These are phyloP conservation scores for Lucifuga dentata DNA, from an alignment of 2,113 vertebrate genomes.

Conservation along the genomic window DNA sequence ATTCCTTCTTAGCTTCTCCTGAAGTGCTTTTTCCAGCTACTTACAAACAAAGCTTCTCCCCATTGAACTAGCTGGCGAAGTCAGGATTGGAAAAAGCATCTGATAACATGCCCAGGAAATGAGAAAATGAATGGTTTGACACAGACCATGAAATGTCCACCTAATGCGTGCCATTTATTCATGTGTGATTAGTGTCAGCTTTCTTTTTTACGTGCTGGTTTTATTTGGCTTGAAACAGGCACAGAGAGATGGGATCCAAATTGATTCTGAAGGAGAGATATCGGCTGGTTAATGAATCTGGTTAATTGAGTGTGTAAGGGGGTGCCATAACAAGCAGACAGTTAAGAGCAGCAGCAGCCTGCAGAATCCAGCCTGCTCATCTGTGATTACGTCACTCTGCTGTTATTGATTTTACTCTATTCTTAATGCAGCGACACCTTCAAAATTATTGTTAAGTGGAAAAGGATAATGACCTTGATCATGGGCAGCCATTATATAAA, in stretches of 20 bases:
- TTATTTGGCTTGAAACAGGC: slow-evolving; percentile 76
- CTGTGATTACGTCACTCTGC: slow-evolving; percentile 52
- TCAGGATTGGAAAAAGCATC: background rate
- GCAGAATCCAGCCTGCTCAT: slow-evolving; percentile 45
- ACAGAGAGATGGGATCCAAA: slow-evolving; percentile 67
- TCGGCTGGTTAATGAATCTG: slow-evolving; percentile 80
- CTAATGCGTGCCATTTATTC: slow-evolving; percentile 73
- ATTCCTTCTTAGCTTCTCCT: background rate
- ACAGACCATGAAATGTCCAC: slow-evolving; percentile 65
- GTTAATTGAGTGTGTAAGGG: slow-evolving; percentile 82
- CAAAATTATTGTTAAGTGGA: slow-evolving; percentile 49
- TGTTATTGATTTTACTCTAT: slow-evolving; percentile 72
- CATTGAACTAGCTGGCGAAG: background rate
- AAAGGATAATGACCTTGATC: slow-evolving; percentile 60
- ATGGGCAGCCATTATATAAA: slow-evolving; percentile 57
- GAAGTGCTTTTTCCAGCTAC: background rate
- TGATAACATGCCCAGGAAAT: slow-evolving; percentile 20
- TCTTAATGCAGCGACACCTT: slow-evolving; percentile 54
- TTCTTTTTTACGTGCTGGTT: slow-evolving; percentile 44
- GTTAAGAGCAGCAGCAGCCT: slow-evolving; percentile 59
- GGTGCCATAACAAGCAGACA: slow-evolving; percentile 52
- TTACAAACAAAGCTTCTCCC: slow-evolving; percentile 1
- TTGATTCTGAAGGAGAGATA: slow-evolving; percentile 79
- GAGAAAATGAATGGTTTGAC: slow-evolving; percentile 56
- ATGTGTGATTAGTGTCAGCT: slow-evolving; percentile 74